Base-by-base conservation (phyloP, 1,140 invertebrate genomes). In the Phortica variegata region DNA sequence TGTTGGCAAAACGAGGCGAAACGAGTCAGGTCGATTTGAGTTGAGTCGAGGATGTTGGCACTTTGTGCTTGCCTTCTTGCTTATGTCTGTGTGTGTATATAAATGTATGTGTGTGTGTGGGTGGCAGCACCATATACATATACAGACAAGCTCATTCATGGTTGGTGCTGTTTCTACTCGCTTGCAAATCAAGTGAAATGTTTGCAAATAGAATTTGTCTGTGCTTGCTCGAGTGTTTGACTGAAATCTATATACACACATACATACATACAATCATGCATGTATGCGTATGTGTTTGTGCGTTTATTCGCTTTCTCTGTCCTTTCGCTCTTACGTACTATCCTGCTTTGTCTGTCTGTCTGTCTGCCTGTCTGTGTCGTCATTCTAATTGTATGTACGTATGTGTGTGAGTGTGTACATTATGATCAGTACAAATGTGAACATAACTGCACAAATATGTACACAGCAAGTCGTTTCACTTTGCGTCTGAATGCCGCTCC, bases 121-220 rank as follows among this genome's bases (percentile, higher is more conserved):
- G 8, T 21, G 38, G 16, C 9, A n/a, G n/a, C n/a, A n/a, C 33
- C 52, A 55, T 41, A 54, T 37, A 45, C 43, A 31, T 29, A 52
- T 31, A 52, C n/a, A 49, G 15, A 54, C n/a, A 44, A 19, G 38
- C 16, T 9, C 12, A 38, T 18, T 33, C 26, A 40, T 8, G 38
- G 21, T 3, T 7, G 16, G 31, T 55, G 43, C 43, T 46, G 15
- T 44, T 60, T 65, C 65, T 63, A 69, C 65, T 73, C 65, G 60
- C 65, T 73, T 73, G 70, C 65, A 73, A 73, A 73, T 73, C 69
- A 73, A 73, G 70, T 73, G 70, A 73, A 73, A 73, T 73, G 70
- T 73, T 73, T 73, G 60, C 70, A 73, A 73, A 73, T 73, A 73
- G 70, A 73, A 73, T 73, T 73, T 73, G 70, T 73, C 70, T 70